Percentiles rank a stretch among this genome's conserved stretches.
phyloP scores from a whole-genome alignment of 2,113 vertebrate species.

The Caretta caretta region DNA sequence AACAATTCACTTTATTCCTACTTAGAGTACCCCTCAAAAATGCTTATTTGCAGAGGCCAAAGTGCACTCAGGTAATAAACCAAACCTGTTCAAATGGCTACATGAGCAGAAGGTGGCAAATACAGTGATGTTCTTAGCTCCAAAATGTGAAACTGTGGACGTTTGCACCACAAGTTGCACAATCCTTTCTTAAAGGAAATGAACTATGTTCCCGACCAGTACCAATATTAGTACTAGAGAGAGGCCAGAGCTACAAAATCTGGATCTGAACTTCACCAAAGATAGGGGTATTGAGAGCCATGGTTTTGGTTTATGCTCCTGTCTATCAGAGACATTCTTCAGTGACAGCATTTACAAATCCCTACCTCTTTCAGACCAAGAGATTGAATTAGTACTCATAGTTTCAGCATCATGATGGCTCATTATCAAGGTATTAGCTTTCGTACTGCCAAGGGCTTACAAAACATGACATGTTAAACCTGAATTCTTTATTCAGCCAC shows the following conservation, averaged over 20 bases:
- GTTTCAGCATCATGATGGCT: background rate
- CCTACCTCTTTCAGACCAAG: background rate
- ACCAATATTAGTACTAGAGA: background rate
- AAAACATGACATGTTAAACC: background rate
- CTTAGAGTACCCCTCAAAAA: background rate
- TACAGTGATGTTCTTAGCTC: background rate
- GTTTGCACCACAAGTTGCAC: accelerated
- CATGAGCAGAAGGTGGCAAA: background rate
- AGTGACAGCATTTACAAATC: background rate
- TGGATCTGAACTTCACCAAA: background rate
- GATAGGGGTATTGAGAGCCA: background rate
- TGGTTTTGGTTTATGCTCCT: accelerated
- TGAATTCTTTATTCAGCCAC: background rate
- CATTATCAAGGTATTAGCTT: background rate
- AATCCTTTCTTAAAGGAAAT: background rate
- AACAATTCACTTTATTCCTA: background rate
- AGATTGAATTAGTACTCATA: background rate
- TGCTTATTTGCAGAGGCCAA: background rate
- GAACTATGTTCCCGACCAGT: background rate
- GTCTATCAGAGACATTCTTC: background rate
- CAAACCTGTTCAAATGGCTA: background rate
- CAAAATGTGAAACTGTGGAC: background rate
- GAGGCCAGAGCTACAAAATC: background rate
- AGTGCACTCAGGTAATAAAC: conserved; percentile 7
- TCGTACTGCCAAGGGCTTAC: background rate